These are phyloP conservation scores for Caenorhabditis becei DNA, from an alignment of 2,888 invertebrate genomes.

Conservation along the genomic window DNA sequence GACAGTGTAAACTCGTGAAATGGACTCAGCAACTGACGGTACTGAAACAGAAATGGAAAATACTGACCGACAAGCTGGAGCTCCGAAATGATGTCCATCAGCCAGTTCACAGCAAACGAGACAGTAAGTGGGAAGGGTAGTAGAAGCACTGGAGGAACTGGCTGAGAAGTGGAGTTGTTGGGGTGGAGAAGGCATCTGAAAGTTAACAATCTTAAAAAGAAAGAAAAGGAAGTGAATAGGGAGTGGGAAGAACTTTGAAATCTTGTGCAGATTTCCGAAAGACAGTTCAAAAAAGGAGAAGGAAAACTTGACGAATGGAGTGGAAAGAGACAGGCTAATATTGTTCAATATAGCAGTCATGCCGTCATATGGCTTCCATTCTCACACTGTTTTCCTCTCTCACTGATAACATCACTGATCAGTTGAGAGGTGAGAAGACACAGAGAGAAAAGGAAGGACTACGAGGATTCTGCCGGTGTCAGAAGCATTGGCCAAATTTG, in stretches of 20 bases:
- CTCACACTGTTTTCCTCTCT: slow-evolving; percentile 17
- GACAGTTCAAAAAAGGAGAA: too few species aligned
- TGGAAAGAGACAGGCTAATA: slow-evolving; percentile 2
- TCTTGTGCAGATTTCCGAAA: too few species aligned
- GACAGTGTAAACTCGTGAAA: too few species aligned
- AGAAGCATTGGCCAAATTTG: neutral
- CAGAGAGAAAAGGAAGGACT: slow-evolving; percentile 6
- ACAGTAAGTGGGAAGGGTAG: slow-evolving; percentile 15
- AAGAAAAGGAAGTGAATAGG: neutral
- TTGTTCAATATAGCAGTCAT: slow-evolving; percentile 11
- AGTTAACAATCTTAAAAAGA: too few species aligned
- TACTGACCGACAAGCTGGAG: slow-evolving; percentile 59
- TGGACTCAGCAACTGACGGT: too few species aligned
- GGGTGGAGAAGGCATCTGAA: slow-evolving; percentile 3
- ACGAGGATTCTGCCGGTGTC: neutral
- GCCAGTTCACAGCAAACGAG: slow-evolving; percentile 60
- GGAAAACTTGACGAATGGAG: neutral
- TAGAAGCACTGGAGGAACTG: slow-evolving; percentile 13
- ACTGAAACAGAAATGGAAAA: too few species aligned
- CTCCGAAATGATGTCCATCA: slow-evolving; percentile 68
- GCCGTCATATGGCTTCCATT: slow-evolving; percentile 40
- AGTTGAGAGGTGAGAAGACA: neutral
- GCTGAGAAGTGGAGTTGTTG: neutral
- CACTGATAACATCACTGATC: slow-evolving; percentile 52
- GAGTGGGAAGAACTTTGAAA: too few species aligned